Conservation (phyloP, 2,797 vertebrate genomes). For the Enoplosus armatus region DNA sequence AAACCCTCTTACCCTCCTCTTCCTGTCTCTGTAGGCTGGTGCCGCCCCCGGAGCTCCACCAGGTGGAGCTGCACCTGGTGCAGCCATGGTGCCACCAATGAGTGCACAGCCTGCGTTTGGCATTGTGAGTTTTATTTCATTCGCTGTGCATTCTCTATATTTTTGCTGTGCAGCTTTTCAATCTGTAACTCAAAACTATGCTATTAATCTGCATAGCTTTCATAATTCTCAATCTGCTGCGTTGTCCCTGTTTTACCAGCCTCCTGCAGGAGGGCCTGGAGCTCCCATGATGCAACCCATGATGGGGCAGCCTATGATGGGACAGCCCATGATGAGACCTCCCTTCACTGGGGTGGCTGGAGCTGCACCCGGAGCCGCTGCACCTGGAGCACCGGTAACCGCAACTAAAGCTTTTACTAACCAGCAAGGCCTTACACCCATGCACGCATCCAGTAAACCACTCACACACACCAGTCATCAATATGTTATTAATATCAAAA, state of each 20-base stretch:
- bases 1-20: neutral
- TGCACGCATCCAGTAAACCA: neutral
- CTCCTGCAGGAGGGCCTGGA: conserved; percentile 89
- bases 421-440: neutral
- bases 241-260: conserved; percentile 74
- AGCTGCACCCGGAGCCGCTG: conserved; percentile 84
- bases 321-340: conserved; percentile 96
- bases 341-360: conserved; percentile 87
- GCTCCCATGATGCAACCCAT: conserved; percentile 95
- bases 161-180: neutral
- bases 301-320: conserved; percentile 91
- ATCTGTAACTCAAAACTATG: neutral
- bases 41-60: conserved; percentile 72
- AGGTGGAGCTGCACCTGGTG: conserved; percentile 84
- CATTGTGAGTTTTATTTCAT: conserved; percentile 87
- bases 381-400: conserved; percentile 90
- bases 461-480: neutral
- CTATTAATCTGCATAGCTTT: neutral
- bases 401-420: neutral
- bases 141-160: neutral
- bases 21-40: conserved; percentile 71
- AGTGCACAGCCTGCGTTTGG: conserved; percentile 89
- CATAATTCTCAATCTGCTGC: neutral
- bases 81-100: conserved; percentile 81
- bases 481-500: neutral